Percentiles rank a stretch among this genome's conserved stretches.
phyloP scores from a whole-genome alignment of 2,888 invertebrate genomes.

The Dicyrtomina minuta region DNA sequence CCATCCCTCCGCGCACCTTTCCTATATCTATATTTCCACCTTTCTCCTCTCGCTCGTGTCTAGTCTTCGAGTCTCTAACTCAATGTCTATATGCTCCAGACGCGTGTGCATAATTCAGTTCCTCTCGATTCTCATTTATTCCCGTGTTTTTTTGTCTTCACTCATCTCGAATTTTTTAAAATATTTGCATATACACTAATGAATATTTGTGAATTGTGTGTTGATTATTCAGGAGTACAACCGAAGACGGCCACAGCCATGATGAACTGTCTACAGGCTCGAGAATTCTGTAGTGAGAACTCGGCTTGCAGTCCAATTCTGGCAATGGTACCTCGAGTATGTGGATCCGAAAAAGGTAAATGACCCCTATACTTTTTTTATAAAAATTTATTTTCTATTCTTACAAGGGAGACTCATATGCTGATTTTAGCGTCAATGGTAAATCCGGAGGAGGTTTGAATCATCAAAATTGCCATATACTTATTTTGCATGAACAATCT shows the following conservation, averaged over 20 bases:
- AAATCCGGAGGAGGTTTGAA: too few species aligned
- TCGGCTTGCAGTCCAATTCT: slow-evolving; percentile 85
- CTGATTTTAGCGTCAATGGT: too few species aligned
- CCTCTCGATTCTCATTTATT: neutral
- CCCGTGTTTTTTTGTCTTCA: neutral
- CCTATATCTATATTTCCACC: neutral
- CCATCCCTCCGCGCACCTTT: neutral
- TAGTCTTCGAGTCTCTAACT: too few species aligned
- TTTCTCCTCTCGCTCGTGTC: too few species aligned
- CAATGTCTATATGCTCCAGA: too few species aligned
- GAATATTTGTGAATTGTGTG: neutral
- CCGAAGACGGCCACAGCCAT: slow-evolving; percentile 77
- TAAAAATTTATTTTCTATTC: too few species aligned
- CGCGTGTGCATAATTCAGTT: too few species aligned
- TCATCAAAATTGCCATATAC: neutral
- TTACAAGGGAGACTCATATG: too few species aligned
- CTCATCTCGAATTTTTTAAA: too few species aligned
- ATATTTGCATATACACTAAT: too few species aligned
- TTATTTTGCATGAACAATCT: too few species aligned
- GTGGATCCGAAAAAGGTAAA: slow-evolving; percentile 87
- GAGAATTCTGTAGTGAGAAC: slow-evolving; percentile 87
- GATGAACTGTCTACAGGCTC: slow-evolving; percentile 82
- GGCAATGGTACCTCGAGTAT: slow-evolving; percentile 86
- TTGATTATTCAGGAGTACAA: slow-evolving; percentile 68
- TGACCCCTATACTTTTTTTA: slow-evolving; percentile 44